These are phyloP conservation scores for Isurus oxyrinchus DNA, from an alignment of 2,113 vertebrate species.

Conservation along the genomic window DNA sequence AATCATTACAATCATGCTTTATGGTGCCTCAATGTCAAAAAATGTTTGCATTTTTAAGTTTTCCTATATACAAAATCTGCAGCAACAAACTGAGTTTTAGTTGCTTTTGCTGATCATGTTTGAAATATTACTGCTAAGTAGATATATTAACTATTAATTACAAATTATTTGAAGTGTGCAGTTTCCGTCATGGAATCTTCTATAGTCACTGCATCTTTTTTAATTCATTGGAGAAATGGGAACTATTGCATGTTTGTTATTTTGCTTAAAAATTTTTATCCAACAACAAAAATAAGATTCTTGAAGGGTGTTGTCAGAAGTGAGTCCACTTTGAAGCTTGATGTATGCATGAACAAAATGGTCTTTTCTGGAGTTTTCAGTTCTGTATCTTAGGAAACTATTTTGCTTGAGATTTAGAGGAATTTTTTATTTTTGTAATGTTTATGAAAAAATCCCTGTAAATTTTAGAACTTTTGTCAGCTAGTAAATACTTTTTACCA, in stretches of 20 bases:
- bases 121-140: not conserved
- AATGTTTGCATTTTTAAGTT: not conserved
- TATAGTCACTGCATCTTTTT: not conserved
- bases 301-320: not conserved
- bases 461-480: not conserved
- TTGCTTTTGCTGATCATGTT: not conserved
- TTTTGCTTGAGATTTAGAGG: not conserved
- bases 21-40: not conserved
- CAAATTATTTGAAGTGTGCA: not conserved
- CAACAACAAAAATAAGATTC: slow-evolving; percentile 14
- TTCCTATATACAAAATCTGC: not conserved
- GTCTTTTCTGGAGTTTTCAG: not conserved
- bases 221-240: not conserved
- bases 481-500: slow-evolving; percentile 15
- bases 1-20: not conserved
- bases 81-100: not conserved
- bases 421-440: slow-evolving; percentile 32
- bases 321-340: not conserved
- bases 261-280: not conserved
- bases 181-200: not conserved
- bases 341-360: not conserved
- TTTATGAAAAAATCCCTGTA: not conserved
- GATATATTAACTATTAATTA: not conserved
- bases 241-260: not conserved
- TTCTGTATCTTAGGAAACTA: not conserved